Percentiles rank a stretch among this genome's conserved stretches.
These are phyloP conservation scores for Danaus melanippus DNA, from an alignment of 1,140 invertebrate species.

Conservation along the genomic window DNA sequence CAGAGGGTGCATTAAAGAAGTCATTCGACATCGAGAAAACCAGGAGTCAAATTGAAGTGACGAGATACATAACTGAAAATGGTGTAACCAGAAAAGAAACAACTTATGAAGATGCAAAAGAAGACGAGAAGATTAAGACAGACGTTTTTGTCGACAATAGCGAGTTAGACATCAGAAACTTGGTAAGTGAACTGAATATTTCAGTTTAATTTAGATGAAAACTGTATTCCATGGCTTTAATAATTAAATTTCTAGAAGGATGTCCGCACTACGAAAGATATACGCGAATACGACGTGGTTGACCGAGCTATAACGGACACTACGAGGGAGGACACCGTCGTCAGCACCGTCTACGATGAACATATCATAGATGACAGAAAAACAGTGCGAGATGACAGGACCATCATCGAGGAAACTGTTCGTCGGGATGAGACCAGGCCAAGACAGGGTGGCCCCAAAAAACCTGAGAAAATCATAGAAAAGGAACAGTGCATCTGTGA, in stretches of 20 bases:
- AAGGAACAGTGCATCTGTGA: conserved; percentile 92
- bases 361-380: conserved; percentile 59
- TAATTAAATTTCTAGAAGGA: conserved; percentile 53
- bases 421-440: conserved; percentile 50
- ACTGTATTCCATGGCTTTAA: conserved; percentile 5
- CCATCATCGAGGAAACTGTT: conserved; percentile 46
- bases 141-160: conserved; percentile 70
- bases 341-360: conserved; percentile 64
- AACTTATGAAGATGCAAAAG: conserved; percentile 69
- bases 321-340: conserved; percentile 46
- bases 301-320: conserved; percentile 63
- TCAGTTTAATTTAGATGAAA: neutral
- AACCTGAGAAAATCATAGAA: conserved; percentile 55
- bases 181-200: conserved; percentile 50
- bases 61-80: conserved; percentile 68
- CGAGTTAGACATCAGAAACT: conserved; percentile 69
- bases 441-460: conserved; percentile 58
- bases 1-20: conserved; percentile 59
- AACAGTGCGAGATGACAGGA: conserved; percentile 63
- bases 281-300: conserved; percentile 66
- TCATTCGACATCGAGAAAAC: conserved; percentile 67
- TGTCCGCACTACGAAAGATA: conserved; percentile 65
- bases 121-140: conserved; percentile 67
- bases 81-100: conserved; percentile 68
- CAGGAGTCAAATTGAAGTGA: conserved; percentile 68